phyloP scores from a whole-genome alignment of 2,888 invertebrate genomes.

The Harpalus rubripes region DNA sequence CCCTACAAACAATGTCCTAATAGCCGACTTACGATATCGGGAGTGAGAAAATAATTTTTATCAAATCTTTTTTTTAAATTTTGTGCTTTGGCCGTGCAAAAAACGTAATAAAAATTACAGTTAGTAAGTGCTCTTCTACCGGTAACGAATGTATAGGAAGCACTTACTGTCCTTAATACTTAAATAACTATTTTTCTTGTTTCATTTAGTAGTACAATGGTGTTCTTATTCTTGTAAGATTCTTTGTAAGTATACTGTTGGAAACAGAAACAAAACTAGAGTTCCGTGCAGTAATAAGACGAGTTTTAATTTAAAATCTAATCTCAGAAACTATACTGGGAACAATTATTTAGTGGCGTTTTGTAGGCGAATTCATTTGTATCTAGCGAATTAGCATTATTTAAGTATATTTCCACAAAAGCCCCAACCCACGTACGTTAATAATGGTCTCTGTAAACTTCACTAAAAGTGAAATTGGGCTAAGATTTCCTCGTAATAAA shows the following conservation, averaged over 20 bases:
- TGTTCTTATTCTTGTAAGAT: background rate
- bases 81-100: too few species aligned
- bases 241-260: background rate
- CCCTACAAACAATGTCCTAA: too few species aligned
- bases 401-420: constrained; percentile 50
- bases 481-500: constrained; percentile 65
- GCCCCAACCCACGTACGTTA: constrained; percentile 57
- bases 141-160: too few species aligned
- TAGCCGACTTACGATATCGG: too few species aligned
- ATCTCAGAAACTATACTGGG: constrained; percentile 43
- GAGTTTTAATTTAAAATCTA: constrained; percentile 50
- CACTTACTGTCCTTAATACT: too few species aligned
- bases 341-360: constrained; percentile 44
- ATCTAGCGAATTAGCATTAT: constrained; percentile 56
- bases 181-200: background rate
- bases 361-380: constrained; percentile 42
- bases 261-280: background rate
- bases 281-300: background rate
- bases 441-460: constrained; percentile 61
- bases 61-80: too few species aligned
- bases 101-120: too few species aligned
- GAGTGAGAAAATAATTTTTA: too few species aligned
- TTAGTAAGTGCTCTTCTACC: too few species aligned
- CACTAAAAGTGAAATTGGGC: constrained; percentile 65
- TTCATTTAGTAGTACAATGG: background rate